A percentile compares a stretch with the other conserved stretches of the same genome.
Conservation (phyloP, 2,797 vertebrate genomes). For the Salmo trutta region DNA sequence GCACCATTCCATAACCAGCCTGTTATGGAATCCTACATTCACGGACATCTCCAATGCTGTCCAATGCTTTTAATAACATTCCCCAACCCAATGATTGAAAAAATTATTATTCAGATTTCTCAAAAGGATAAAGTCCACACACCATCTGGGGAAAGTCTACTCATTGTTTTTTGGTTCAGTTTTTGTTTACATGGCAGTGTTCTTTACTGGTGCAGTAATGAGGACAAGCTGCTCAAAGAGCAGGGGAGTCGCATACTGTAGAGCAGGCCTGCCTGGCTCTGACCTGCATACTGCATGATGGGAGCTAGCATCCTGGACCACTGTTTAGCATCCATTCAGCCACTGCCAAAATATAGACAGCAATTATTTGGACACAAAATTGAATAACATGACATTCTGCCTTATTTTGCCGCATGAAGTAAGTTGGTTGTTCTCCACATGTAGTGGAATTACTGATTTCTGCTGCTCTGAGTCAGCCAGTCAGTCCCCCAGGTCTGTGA, state of each 20-base stretch:
- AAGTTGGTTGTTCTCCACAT: neutral
- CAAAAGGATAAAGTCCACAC: too few relatives aligned
- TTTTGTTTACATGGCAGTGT: neutral
- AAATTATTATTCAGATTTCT: too few relatives aligned
- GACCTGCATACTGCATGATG: neutral
- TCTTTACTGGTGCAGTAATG: slow-evolving; percentile 19
- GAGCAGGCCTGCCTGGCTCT: neutral
- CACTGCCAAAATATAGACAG: slow-evolving; percentile 19
- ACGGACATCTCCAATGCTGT: neutral
- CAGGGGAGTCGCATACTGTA: neutral
- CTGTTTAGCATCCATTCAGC: slow-evolving; percentile 27
- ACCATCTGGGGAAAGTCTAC: too few relatives aligned
- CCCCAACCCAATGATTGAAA: too few relatives aligned
- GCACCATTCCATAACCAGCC: neutral
- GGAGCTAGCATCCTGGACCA: neutral
- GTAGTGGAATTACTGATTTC: neutral
- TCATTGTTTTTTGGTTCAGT: too few relatives aligned
- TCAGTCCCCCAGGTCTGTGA: neutral
- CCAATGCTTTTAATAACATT: neutral
- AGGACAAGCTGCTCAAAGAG: slow-evolving; percentile 10
- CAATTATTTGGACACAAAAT: slow-evolving; percentile 3
- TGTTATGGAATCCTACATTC: neutral
- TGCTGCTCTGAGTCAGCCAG: neutral
- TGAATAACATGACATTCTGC: neutral
- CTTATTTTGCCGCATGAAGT: neutral